phyloP scores from a whole-genome alignment of 2,113 vertebrate species.

The Pedionomus torquatus region DNA sequence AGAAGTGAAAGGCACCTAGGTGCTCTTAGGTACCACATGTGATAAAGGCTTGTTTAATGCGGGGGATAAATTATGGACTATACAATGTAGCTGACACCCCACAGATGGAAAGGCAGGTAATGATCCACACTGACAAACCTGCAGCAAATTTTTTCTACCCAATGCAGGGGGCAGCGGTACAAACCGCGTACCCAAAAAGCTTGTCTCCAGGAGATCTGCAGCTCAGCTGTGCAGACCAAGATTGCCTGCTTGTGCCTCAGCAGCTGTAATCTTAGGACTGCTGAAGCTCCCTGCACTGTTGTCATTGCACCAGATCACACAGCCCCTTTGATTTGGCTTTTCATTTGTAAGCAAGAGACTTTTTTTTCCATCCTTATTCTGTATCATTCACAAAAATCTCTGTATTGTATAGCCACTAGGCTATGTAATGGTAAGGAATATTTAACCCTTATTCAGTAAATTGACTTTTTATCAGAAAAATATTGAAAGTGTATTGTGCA shows the following conservation, averaged over 20 bases:
- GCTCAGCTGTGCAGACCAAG: neutral
- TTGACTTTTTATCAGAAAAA: no score
- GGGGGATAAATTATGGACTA: neutral
- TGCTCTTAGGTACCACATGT: neutral
- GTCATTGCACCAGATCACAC: neutral
- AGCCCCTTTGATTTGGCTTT: neutral
- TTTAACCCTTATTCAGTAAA: neutral
- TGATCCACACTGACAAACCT: neutral
- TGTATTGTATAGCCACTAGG: neutral
- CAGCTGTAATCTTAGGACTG: neutral
- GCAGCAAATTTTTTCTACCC: neutral
- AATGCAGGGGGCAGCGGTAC: neutral
- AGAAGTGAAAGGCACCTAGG: neutral
- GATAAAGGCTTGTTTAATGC: neutral
- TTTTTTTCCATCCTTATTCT: neutral
- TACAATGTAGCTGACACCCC: neutral
- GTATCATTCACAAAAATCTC: neutral
- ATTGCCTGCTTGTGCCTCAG: neutral
- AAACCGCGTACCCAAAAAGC: neutral
- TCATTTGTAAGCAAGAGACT: neutral
- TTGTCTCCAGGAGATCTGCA: neutral
- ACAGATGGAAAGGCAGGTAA: neutral
- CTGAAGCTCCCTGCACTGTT: neutral
- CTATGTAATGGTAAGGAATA: neutral
- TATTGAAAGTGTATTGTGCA: no score